phyloP scores from a whole-genome alignment of 2,888 invertebrate genomes.

The Drosophila cognata region DNA sequence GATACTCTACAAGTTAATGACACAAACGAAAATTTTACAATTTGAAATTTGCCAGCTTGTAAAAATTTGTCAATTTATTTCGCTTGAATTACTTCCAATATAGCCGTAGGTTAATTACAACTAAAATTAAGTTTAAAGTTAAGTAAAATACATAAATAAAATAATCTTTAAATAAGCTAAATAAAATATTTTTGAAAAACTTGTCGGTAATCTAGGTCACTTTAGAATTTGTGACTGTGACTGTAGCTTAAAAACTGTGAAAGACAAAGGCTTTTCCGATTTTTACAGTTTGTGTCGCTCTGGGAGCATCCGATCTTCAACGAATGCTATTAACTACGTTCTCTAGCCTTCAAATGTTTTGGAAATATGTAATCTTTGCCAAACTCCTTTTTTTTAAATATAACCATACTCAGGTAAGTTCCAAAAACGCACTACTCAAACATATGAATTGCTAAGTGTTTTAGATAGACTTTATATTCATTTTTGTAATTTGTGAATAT shows the following conservation, averaged over 20 bases:
- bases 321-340: neutral
- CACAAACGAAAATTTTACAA: neutral
- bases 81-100: neutral
- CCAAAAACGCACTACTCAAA: neutral
- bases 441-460: neutral
- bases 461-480: neutral
- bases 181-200: neutral
- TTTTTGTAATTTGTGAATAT: neutral
- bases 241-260: neutral
- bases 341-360: too few species aligned
- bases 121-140: neutral
- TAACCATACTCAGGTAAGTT: neutral
- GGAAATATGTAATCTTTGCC: neutral
- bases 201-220: neutral
- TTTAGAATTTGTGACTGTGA: neutral
- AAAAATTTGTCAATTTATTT: neutral
- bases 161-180: neutral
- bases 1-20: neutral
- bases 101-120: neutral
- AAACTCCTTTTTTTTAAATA: neutral
- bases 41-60: neutral
- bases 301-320: neutral
- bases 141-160: neutral
- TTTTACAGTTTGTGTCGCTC: neutral
- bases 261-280: neutral